Conservation (phyloP, 2,113 vertebrate species). For the Channa maculata region DNA sequence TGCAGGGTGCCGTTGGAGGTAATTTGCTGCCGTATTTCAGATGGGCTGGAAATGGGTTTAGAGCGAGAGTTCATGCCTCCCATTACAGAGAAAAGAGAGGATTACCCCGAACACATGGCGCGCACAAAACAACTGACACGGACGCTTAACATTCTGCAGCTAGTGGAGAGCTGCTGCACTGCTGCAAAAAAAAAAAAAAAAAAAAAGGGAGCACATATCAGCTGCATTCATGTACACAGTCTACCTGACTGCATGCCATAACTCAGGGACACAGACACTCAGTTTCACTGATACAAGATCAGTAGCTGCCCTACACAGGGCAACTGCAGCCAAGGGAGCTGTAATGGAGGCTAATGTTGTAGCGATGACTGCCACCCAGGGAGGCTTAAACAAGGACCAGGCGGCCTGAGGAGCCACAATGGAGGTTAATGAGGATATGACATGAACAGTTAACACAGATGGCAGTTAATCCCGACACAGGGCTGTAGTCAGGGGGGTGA, state of each 20-base stretch:
- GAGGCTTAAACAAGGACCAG: slow-evolving; percentile 71
- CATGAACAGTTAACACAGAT: slow-evolving; percentile 81
- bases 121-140: slow-evolving; percentile 65
- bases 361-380: slow-evolving; percentile 75
- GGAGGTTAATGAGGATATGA: slow-evolving; percentile 83
- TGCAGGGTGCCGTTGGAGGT: slow-evolving; percentile 75
- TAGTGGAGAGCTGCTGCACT: slow-evolving; percentile 33
- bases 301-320: slow-evolving; percentile 70
- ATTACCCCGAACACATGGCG: slow-evolving; percentile 66
- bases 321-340: slow-evolving; percentile 80
- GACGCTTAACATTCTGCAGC: slow-evolving; percentile 40
- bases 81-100: slow-evolving; percentile 72
- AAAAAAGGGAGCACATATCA: slow-evolving; percentile 41
- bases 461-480: slow-evolving; percentile 79
- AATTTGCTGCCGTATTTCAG: slow-evolving; percentile 82
- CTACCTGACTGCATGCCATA: slow-evolving; percentile 66
- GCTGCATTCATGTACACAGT: slow-evolving; percentile 14
- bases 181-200: slow-evolving; percentile 39
- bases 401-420: slow-evolving; percentile 70
- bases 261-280: slow-evolving; percentile 68
- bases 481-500: slow-evolving; percentile 26
- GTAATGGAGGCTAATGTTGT: slow-evolving; percentile 83
- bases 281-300: slow-evolving; percentile 64
- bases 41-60: slow-evolving; percentile 81
- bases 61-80: slow-evolving; percentile 81